Conservation (phyloP, 2,888 invertebrate species). For the Acleris cristana region DNA sequence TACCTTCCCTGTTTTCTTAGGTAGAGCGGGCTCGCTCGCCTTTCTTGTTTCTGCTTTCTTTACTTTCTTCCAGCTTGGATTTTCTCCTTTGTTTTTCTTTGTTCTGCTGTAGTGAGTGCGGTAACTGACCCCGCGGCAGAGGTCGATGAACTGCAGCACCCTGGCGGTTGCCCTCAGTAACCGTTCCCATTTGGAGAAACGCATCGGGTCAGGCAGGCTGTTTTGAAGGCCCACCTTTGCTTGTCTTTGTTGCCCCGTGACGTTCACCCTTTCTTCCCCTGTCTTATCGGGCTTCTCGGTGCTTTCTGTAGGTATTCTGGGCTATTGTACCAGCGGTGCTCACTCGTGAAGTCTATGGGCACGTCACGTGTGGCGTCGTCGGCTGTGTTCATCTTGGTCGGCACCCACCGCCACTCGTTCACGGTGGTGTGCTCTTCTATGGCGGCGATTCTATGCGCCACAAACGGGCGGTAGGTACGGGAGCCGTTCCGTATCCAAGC, state of each 20-base stretch:
- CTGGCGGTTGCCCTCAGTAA: neutral
- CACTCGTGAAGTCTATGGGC: too few species aligned
- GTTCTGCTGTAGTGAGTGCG: neutral
- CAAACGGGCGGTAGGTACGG: neutral
- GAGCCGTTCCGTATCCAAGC: neutral
- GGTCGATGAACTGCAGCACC: neutral
- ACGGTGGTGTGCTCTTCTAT: neutral
- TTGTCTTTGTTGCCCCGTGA: neutral
- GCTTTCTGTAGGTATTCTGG: neutral
- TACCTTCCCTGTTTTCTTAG: too few species aligned
- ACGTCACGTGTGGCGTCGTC: too few species aligned
- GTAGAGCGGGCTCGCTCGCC: too few species aligned
- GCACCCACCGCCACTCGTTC: constrained; percentile 7
- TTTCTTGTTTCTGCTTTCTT: neutral
- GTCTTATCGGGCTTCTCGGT: neutral
- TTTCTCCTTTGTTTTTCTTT: neutral
- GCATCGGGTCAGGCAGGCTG: neutral
- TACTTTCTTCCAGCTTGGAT: neutral
- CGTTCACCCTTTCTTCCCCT: neutral
- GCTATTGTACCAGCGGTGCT: neutral
- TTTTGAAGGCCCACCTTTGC: neutral
- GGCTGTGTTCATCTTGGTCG: too few species aligned
- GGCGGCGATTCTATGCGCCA: neutral
- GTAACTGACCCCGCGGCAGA: too few species aligned
- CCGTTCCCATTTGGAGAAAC: neutral